These are phyloP conservation scores for Fragum sueziense DNA, from an alignment of 2,888 invertebrate species.

Conservation along the genomic window DNA sequence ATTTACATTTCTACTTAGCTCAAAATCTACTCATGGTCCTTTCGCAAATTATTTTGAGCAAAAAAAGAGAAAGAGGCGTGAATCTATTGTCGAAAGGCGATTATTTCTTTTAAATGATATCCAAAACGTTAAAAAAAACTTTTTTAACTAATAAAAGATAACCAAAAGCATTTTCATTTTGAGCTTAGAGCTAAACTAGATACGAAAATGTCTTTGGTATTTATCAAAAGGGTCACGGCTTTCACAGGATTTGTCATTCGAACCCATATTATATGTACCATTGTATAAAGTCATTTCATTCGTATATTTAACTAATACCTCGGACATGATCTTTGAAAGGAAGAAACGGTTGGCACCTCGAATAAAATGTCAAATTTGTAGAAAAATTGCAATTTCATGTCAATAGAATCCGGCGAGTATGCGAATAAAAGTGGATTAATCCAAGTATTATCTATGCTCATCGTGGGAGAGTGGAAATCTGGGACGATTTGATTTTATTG, in stretches of 20 bases:
- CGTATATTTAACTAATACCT: slow-evolving; percentile 47
- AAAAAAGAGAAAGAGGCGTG: too few species aligned
- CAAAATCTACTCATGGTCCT: too few species aligned
- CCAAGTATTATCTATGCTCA: neutral
- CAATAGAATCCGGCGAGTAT: neutral
- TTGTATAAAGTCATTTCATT: slow-evolving; percentile 26
- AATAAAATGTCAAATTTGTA: slow-evolving; percentile 30
- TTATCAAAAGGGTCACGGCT: neutral
- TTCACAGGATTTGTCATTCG: slow-evolving; percentile 1
- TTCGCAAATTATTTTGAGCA: too few species aligned
- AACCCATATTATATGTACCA: slow-evolving; percentile 10
- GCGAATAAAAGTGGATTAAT: neutral
- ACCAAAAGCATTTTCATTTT: too few species aligned
- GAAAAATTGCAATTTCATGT: slow-evolving; percentile 40
- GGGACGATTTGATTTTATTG: neutral
- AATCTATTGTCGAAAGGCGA: too few species aligned
- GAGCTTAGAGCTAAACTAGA: too few species aligned
- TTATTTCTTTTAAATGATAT: too few species aligned
- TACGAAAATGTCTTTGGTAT: too few species aligned
- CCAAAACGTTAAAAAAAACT: too few species aligned
- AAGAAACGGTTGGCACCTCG: slow-evolving; percentile 19
- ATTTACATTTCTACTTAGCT: too few species aligned
- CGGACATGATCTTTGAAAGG: slow-evolving; percentile 58
- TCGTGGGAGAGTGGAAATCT: neutral
- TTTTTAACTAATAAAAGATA: too few species aligned